A percentile compares a stretch with the other conserved stretches of the same genome.
Evolutionary conservation across 2,113 vertebrate genomes (phyloP).

Genomic region (Abramis brama): DNA sequence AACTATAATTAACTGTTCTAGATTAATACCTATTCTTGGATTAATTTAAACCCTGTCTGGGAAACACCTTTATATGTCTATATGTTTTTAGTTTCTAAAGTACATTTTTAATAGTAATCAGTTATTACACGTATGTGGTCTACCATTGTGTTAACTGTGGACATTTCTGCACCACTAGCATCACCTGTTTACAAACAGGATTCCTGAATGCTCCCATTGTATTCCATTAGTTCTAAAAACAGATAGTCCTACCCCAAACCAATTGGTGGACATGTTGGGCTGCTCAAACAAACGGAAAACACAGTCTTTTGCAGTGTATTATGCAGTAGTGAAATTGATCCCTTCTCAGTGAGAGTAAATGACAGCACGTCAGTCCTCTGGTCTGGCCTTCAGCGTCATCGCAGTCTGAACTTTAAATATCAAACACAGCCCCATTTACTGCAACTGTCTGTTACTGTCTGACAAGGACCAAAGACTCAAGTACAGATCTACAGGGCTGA

Average conservation of each 20-base stretch:
- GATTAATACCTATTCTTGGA: too few species aligned
- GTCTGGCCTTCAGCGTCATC: slow-evolving; percentile 59
- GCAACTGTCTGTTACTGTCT: slow-evolving; percentile 60
- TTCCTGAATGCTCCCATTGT: too few species aligned
- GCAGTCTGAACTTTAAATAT: slow-evolving; percentile 72
- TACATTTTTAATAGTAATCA: neutral
- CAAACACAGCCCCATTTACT: slow-evolving; percentile 62
- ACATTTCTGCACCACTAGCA: neutral
- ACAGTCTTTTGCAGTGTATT: neutral
- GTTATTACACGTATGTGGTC: neutral
- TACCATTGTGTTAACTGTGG: neutral
- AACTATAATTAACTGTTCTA: too few species aligned
- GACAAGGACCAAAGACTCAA: slow-evolving; percentile 63
- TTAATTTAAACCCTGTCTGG: too few species aligned
- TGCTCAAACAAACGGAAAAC: too few species aligned
- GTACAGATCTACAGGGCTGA: slow-evolving; percentile 48
- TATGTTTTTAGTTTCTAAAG: neutral
- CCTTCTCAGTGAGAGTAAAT: slow-evolving; percentile 64
- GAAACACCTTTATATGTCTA: too few species aligned
- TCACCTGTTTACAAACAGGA: too few species aligned
- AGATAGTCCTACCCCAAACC: too few species aligned
- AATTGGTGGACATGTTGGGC: too few species aligned
- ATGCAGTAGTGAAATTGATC: slow-evolving; percentile 17
- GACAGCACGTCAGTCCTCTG: slow-evolving; percentile 59
- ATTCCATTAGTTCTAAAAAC: too few species aligned